phyloP scores from a whole-genome alignment of 2,888 invertebrate species.

The Chironomus riparius region DNA sequence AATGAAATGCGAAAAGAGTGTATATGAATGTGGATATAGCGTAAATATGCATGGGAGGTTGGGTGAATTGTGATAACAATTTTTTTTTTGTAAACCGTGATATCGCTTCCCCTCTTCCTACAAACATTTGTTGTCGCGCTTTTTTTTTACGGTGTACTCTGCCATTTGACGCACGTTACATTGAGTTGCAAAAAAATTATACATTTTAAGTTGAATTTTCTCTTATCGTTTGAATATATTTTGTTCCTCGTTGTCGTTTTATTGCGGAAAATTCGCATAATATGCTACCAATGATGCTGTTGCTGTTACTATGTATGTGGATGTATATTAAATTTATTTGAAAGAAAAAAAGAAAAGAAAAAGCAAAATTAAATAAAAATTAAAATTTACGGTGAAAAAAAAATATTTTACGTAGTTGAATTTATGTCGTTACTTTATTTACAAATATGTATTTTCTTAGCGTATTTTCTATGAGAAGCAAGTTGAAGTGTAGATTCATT shows the following conservation, averaged over 20 bases:
- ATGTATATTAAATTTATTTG: background rate
- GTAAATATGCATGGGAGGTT: background rate
- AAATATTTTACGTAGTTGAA: background rate
- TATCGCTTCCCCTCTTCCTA: background rate
- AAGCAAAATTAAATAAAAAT: slow-evolving; percentile 21
- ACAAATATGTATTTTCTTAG: background rate
- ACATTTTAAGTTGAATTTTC: background rate
- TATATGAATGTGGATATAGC: too few species aligned
- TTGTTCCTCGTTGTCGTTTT: background rate
- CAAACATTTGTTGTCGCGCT: background rate
- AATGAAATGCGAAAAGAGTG: background rate
- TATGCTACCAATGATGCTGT: background rate
- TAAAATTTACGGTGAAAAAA: slow-evolving; percentile 20
- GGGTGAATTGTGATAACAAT: slow-evolving; percentile 18
- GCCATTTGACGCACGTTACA: slow-evolving; percentile 18
- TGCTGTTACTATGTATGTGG: too few species aligned
- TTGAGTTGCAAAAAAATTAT: background rate
- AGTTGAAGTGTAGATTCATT: too few species aligned
- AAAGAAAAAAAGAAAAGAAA: background rate
- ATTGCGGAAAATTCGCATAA: background rate
- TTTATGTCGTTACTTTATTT: slow-evolving; percentile 23
- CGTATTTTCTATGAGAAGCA: background rate
- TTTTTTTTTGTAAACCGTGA: background rate
- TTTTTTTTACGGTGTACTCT: slow-evolving; percentile 1
- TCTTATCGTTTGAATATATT: background rate